Evolutionary conservation across 2,797 vertebrate genomes (phyloP), one percentile per base, ranked within the genome.

Genomic region (Paguma larvata): DNA sequence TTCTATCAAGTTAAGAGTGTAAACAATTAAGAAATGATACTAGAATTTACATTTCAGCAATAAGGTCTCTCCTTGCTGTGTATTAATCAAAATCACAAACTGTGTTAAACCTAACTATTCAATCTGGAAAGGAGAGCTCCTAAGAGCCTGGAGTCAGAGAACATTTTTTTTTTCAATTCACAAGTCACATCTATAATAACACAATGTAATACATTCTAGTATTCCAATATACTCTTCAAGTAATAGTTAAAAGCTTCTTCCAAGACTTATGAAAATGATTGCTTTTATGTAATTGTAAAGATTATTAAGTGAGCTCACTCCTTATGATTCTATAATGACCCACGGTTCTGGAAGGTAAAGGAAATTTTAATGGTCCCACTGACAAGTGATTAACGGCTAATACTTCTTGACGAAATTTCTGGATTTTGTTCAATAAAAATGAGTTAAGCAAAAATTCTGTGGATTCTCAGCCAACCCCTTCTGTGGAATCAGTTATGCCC

Each of bases 381-480:
- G 98, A 98, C 83, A 98, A 95, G 93, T 98, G 98, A 98, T 98
- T 98, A 98, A 98, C 98, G 98, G 98, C 97, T 98, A 98, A 98
- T 38, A 91, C 96, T 98, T 98, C 98, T 97, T 98, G 97, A 97
- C 97, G 97, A 98, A 98, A 98, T 98, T 97, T 98, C 94, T 98
- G 98, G 98, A 98, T 92, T 98, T 97, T 97, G 94, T 98, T 98
- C 98, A 99, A 98, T 98, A 97, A 99, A 99, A 98, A 98, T 98
- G 97, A 98, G 97, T 98, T 98, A 98, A 98, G 95, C 94, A 97
- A 98, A 98, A 98, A 97, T 97, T 97, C 93, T 97, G 73, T 92
- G 94, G 93, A 96, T 98, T 98, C 96, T 97, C 89, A 98, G 97
- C 96, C 98, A 98, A 98, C 97, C 89, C 34, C 96, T 98, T 97